Evolutionary conservation across 2,113 vertebrate species (phyloP), one percentile per base, ranked within the genome.

Genomic region (Chloropsis cyanopogon): DNA sequence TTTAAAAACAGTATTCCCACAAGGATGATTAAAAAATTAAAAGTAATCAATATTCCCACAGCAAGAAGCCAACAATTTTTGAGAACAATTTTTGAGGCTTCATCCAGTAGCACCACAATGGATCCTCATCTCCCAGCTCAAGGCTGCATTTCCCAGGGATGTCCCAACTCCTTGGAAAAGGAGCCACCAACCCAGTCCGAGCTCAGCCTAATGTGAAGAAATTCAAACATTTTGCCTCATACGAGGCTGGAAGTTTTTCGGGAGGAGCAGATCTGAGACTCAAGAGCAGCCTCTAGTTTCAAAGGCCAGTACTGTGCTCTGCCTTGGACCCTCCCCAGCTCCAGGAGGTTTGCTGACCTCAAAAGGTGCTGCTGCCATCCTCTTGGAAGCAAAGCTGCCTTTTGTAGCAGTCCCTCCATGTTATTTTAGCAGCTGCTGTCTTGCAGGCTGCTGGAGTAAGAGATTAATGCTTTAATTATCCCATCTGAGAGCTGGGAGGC

Each of bases 391-490:
- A 59, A 53, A 89, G 50, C 44, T 70, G 31, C 73, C 72, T 91
- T 86, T 19, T 53, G 65, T 37, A 78, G 68, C 79, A 53, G 52
- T 21, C 89, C 78, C 64, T 70, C 60, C n/a, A 7, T 14, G 82
- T 82, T 94, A 25, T 94, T 96, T 96, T 44, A 96, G 82, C 95
- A 96, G 86, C 95, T 95, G 91, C 90, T 96, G 90, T 92, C 93
- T 96, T 68, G 31, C 88, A 96, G 86, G 17, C 90, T 96, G 90
- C 95, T 44, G 88, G 93, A 92, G 95, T n/a, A 95, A 86, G 96
- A 97, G 95, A 97, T 97, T 97, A 97, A 97, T 97, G 97, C 94
- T 97, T 97, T 97, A 97, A 97, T 97, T 96, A 96, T 90, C 80
- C 93, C 83, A 63, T 93, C 71, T 92, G 95, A 96, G 75, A 93